Evolutionary conservation across 2,888 invertebrate species (phyloP), one percentile per base, ranked within the genome.

Genomic region (Alsophila aescularia): DNA sequence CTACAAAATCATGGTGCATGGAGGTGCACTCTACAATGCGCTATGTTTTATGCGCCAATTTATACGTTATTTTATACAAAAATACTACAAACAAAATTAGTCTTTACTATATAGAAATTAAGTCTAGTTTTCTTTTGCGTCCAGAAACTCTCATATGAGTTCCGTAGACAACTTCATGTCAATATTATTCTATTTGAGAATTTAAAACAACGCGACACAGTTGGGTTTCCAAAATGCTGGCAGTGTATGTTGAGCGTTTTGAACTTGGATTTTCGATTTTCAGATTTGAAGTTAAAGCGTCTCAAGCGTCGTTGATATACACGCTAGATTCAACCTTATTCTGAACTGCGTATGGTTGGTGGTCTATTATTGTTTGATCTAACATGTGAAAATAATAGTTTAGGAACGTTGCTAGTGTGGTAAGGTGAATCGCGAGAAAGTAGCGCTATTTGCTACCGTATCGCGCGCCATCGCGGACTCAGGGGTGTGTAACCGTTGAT

Each of bases 401-500:
- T 41, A 31, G 43, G 24, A 13, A 45, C 70, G 70, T 76, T 75
- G 77, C 73, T 84, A 84, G 88, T 89, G 88, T 87, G 86, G 85
- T 85, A 83, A 82, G 76, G 81, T 85, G 84, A 82, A 82, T 87
- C 79, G 85, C 85, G 84, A 83, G 83, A 87, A 89, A 88, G 89
- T 87, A 83, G 86, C 82, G 82, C 87, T 89, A 90, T 90, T 90
- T 90, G 90, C 89, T 90, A 86, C 87, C 83, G 87, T 89, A 91
- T 90, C 90, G 89, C 81, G 87, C 90, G 87, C 90, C 85, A 90
- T 90, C 88, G 78, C 75, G 50, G 45, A 60, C 59, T 60, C 83
- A 84, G 85, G 63, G 73, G 67, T 68, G 45, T 24, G 24, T 61
- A 83, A 84, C 85, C 50, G 66, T 77, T 69, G 69, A 52, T 52